Evolutionary conservation across 2,797 vertebrate genomes (phyloP), one percentile per base, ranked within the genome.

Genomic region (Neomorphus geoffroyi): DNA sequence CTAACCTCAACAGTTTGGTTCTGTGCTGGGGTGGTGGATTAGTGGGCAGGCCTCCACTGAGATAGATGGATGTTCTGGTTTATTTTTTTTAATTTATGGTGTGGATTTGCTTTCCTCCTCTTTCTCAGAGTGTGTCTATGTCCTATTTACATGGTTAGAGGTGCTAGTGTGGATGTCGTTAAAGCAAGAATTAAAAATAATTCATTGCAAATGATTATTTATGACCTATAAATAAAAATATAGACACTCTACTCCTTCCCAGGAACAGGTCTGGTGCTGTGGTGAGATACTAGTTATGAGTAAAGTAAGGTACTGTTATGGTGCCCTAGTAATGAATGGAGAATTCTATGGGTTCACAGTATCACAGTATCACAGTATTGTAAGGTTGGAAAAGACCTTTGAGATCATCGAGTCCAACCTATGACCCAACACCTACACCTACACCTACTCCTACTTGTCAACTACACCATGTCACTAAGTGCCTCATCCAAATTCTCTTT

Each of bases 261-360:
- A 37, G 94, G 93, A 96, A 84, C 79, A 86, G 84, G 86, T 86
- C 78, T 86, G 80, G 80, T 7, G 19, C 80, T 80, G 54, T 61
- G 10, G 79, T 94, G 66, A 92, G 95, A 96, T 93, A 70, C 88
- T 94, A 48, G 87, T 94, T 93, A 67, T 91, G 86, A 87, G 78
- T 58, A 93, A 95, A 95, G 92, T 58, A 90, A 80, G 48, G 37
- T 78, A 65, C 50, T 60, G 37, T 80, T 96, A 82, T 51, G 77
- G 84, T 93, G 75, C 87, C 89, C 28, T 85, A 33, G 71, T 83
- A 97, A 95, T 30, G 79, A 93, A 96, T 75, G 90, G 80, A 83
- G 91, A 93, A 80, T 73, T 91, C 66, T 62, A 18, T 66, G 62
- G 46, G 67, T 88, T 92, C 62, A 13, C n/a, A n/a, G n/a, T n/a